Base-by-base conservation (phyloP, 53 echinoderm and acorn worm species). In the Apostichopus leukothele region DNA sequence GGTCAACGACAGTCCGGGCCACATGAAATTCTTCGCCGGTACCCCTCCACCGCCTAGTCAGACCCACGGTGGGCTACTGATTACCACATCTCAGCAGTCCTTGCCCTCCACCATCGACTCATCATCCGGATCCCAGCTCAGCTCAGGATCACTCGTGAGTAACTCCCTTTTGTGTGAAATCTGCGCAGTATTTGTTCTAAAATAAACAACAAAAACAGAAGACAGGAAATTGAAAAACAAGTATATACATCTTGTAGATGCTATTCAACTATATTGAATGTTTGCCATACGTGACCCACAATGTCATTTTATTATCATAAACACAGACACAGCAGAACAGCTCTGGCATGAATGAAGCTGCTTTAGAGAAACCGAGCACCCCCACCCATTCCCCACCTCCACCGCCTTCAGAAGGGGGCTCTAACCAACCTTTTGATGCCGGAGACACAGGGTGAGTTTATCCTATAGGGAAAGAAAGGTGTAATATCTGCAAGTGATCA, bases 1-100 rank as follows among this genome's bases (percentile, higher is more conserved):
- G 59, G 53, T 78, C 75, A 87, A 79, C 19, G 90, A 90, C 5
- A 90, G 87, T 74, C 92, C 92, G 60, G 53, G 27, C 75, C 88
- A 87, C 20, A 74, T 54, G 74, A 87, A 74, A 27, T 87, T 87
- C 74, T 87, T 87, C 16, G 39, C 19, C 9, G 21, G 39, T 14
- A 52, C 22, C 5, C 75, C 88, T 8, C 74, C 75, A 16, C 75
- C 74, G 8, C 88, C 74, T 3, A 75, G 53, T 52, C 86, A 86
- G 50, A 66, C 67, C 51, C 71, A 66, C 13, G 67, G 71, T 7
- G 88, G 88, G 10, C 75, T 87, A 1, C 88, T 87, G 19, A 87
- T 87, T 22, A 51, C 88, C 53, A 23, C 88, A 21, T 87, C 88
- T 19, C 85, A 67, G 27, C 85, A 85, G 67, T 85, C 85, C 66